Conservation (phyloP, 1,140 invertebrate genomes). For the Homalodisca vitripennis region DNA sequence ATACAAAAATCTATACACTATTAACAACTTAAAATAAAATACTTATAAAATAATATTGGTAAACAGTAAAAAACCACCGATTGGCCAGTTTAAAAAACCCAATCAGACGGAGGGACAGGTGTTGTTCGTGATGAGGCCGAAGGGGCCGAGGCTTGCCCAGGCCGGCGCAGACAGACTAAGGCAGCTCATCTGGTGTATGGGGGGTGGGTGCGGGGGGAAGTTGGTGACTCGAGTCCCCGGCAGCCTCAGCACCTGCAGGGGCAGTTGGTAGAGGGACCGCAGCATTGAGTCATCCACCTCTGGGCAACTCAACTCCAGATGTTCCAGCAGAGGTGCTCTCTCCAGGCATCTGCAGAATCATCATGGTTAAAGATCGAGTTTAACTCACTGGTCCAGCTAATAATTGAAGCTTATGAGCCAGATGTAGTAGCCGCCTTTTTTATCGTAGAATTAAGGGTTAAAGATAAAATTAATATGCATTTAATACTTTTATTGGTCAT, state of each 20-base stretch:
- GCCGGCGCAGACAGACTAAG: neutral
- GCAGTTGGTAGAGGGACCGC: neutral
- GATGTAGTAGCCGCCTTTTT: neutral
- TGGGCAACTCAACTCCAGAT: slow-evolving; percentile 1
- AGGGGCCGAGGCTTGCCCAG: neutral
- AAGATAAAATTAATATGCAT: neutral
- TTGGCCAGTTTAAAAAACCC: too few species aligned
- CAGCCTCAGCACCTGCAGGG: neutral
- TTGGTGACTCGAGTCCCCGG: neutral
- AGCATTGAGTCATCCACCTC: neutral
- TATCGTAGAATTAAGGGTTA: neutral
- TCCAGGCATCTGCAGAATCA: neutral
- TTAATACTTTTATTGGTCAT: too few species aligned
- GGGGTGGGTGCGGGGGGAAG: neutral
- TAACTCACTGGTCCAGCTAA: neutral
- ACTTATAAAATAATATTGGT: too few species aligned
- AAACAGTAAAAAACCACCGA: too few species aligned
- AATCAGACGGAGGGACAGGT: neutral
- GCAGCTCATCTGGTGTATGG: neutral
- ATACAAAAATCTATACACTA: too few species aligned
- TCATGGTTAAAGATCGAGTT: neutral
- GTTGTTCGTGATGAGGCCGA: slow-evolving; percentile 1
- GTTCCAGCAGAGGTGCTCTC: neutral
- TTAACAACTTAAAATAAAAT: too few species aligned
- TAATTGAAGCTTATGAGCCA: neutral